A percentile compares a stretch with the other conserved stretches of the same genome.
Conservation (phyloP, 2,888 invertebrate genomes). For the Drosophila mulleri region DNA sequence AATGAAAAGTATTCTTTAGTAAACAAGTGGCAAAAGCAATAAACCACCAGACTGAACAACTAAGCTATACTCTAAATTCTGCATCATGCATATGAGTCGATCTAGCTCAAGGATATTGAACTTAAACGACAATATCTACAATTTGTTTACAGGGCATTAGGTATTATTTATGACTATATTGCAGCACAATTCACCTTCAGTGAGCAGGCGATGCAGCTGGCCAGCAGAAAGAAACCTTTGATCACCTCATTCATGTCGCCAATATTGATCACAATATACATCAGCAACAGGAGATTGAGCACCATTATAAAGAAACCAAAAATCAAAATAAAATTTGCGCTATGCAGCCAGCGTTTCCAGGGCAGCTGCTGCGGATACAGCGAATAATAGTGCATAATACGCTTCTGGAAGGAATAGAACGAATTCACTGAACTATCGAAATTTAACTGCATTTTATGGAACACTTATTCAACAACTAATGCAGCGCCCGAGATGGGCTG, state of each 20-base stretch:
- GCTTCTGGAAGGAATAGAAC: constrained; percentile 56
- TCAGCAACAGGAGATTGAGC: constrained; percentile 58
- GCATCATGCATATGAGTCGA: constrained; percentile 29
- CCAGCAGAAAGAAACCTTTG: constrained; percentile 66
- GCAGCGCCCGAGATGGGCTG: neutral
- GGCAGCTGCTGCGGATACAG: constrained; percentile 49
- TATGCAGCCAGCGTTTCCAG: constrained; percentile 21
- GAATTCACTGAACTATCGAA: constrained; percentile 19
- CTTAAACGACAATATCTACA: constrained; percentile 43
- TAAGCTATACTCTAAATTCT: too few relatives aligned
- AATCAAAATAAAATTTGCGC: constrained; percentile 45
- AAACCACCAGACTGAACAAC: too few relatives aligned
- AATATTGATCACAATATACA: constrained; percentile 61
- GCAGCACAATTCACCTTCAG: constrained; percentile 45
- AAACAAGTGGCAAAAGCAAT: neutral
- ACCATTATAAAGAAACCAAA: constrained; percentile 57
- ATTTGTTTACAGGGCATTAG: neutral
- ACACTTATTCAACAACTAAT: constrained; percentile 13
- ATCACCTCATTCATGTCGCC: constrained; percentile 68
- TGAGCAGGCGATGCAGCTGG: constrained; percentile 57
- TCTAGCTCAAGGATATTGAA: constrained; percentile 43
- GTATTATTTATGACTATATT: accelerated
- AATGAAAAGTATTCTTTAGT: constrained; percentile 2
- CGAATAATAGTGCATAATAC: constrained; percentile 35
- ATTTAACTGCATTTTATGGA: constrained; percentile 14